Conservation (phyloP, 2,888 invertebrate species). For the Latrodectus elegans region DNA sequence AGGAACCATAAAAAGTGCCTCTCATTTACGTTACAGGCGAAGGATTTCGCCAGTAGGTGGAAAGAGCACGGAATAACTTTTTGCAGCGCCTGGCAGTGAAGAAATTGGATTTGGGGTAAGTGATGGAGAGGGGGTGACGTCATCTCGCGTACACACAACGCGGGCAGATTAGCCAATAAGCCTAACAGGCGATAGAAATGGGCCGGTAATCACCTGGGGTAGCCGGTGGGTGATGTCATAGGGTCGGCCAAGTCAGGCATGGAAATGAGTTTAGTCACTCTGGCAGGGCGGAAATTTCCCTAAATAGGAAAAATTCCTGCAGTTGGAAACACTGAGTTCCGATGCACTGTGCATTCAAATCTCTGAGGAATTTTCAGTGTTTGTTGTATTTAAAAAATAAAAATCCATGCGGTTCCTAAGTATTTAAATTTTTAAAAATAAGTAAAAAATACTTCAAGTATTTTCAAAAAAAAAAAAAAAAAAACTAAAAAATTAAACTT, state of each 20-base stretch:
- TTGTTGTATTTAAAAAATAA: too few relatives aligned
- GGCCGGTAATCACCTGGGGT: constrained; percentile 69
- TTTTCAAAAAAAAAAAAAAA: too few relatives aligned
- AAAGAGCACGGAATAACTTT: constrained; percentile 30
- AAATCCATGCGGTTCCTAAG: too few relatives aligned
- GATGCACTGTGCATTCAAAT: background rate
- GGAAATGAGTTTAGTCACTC: constrained; percentile 70
- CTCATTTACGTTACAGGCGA: constrained; percentile 41
- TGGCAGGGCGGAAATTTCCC: constrained; percentile 30
- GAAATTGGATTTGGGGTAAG: constrained; percentile 56
- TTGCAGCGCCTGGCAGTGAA: constrained; percentile 27
- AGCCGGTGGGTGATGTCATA: constrained; percentile 64
- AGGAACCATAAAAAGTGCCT: constrained; percentile 34
- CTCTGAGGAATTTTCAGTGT: background rate
- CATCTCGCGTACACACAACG: constrained; percentile 3
- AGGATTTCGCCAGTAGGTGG: constrained; percentile 3
- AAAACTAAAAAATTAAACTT: too few relatives aligned
- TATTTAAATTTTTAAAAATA: too few relatives aligned
- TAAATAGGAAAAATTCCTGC: constrained; percentile 42
- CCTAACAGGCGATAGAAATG: constrained; percentile 67
- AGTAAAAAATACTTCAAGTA: too few relatives aligned
- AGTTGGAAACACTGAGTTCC: background rate
- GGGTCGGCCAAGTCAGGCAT: constrained; percentile 63
- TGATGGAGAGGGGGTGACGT: constrained; percentile 32
- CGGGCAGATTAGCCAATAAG: constrained; percentile 67